A percentile compares a stretch with the other conserved stretches of the same genome.
Conservation (phyloP, 2,113 vertebrate species). For the Microcebus ravelobensis region DNA sequence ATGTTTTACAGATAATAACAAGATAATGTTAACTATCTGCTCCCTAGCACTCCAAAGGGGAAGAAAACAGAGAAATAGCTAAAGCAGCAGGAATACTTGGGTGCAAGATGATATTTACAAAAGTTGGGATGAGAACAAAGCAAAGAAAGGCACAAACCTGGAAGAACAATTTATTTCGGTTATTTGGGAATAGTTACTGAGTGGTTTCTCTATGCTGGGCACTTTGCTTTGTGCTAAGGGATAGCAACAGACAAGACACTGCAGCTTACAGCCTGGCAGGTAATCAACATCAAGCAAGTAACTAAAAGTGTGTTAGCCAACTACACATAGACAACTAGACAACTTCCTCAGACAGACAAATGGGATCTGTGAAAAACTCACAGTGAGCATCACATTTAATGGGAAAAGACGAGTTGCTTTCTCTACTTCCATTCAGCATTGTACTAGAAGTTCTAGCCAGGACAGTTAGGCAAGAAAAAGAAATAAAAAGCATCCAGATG, state of each 20-base stretch:
- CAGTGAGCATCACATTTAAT: not conserved
- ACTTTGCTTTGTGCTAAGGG: not conserved
- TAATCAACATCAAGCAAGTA: not conserved
- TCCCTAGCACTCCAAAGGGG: not conserved
- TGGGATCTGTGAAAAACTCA: not conserved
- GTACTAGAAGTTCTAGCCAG: not conserved
- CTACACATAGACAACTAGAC: not conserved
- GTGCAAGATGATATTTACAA: not conserved
- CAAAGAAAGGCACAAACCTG: not conserved
- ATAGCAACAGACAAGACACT: not conserved
- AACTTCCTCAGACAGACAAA: not conserved
- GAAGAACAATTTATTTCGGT: not conserved
- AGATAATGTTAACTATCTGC: not conserved
- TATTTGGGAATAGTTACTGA: not conserved
- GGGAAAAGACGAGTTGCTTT: not conserved
- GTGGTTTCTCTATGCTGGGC: not conserved
- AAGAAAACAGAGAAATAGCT: not conserved
- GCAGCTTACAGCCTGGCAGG: not conserved
- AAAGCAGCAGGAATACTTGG: not conserved
- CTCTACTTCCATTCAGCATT: not conserved
- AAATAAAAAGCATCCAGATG: not conserved
- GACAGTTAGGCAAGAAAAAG: not conserved
- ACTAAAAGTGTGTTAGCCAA: not conserved
- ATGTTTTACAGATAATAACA: not conserved
- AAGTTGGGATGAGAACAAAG: not conserved